A percentile compares a stretch with the other conserved stretches of the same genome.
Conservation (phyloP, 2,113 vertebrate genomes). For the Dolichotis patagonum region DNA sequence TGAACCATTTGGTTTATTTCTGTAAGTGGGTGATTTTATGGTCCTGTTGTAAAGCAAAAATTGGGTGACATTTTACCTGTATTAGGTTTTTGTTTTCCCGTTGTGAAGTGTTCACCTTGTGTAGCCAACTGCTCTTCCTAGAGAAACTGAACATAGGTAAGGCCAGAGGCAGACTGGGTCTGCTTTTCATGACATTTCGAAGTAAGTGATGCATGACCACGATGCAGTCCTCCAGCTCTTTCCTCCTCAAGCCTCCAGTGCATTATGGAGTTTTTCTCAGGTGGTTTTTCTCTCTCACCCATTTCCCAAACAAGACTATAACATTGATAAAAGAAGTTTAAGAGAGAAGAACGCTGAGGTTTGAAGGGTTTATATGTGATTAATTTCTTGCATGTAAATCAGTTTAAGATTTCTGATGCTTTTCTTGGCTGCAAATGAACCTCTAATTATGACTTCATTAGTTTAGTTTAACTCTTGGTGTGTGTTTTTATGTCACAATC, state of each 20-base stretch:
- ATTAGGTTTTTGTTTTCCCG: conserved; percentile 44
- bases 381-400: neutral
- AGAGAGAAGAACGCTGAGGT: conserved; percentile 8
- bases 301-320: neutral
- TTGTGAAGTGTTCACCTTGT: neutral
- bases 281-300: neutral
- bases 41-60: conserved; percentile 42
- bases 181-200: conserved; percentile 50
- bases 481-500: conserved; percentile 34
- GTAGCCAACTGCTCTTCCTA: neutral
- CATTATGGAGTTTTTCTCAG: neutral
- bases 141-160: conserved; percentile 62
- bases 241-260: neutral
- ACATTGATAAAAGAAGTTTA: conserved; percentile 39
- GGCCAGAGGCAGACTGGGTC: conserved; percentile 58
- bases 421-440: neutral
- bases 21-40: conserved; percentile 42
- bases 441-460: neutral
- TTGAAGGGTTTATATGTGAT: neutral
- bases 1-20: conserved; percentile 71
- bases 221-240: neutral
- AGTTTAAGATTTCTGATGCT: neutral
- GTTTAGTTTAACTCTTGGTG: neutral
- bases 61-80: neutral
- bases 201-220: neutral